Percentiles rank a stretch among this genome's conserved stretches.
Evolutionary conservation across 2,888 invertebrate species (phyloP).

Genomic region (Aquatica leii): DNA sequence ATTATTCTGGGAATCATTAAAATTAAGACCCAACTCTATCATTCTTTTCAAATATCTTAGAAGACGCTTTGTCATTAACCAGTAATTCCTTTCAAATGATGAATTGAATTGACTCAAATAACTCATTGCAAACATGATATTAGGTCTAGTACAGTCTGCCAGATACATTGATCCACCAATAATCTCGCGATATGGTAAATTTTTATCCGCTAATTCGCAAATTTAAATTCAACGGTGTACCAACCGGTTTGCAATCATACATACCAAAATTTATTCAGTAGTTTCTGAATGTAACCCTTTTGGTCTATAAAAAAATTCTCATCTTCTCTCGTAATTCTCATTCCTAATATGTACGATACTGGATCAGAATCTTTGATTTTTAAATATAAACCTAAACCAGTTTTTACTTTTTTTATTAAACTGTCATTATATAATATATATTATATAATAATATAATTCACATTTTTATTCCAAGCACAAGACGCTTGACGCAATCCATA

Average conservation of each 20-base stretch:
- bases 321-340: not conserved
- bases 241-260: not conserved
- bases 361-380: not conserved
- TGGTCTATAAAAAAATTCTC: not conserved
- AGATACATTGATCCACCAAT: too few species aligned
- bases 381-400: too few species aligned
- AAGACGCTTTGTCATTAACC: too few species aligned
- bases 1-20: not conserved
- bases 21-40: not conserved
- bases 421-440: not conserved
- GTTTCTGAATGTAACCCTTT: not conserved
- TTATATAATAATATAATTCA: not conserved
- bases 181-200: too few species aligned
- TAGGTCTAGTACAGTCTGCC: not conserved
- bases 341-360: not conserved
- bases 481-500: not conserved
- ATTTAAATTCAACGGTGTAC: not conserved
- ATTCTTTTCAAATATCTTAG: not conserved
- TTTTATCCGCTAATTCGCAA: too few species aligned
- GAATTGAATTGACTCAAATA: too few species aligned
- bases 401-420: too few species aligned
- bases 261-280: not conserved
- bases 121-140: not conserved
- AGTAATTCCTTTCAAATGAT: too few species aligned
- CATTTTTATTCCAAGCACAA: too few species aligned